Conservation (phyloP, 1,140 invertebrate genomes). For the Atta texana region DNA sequence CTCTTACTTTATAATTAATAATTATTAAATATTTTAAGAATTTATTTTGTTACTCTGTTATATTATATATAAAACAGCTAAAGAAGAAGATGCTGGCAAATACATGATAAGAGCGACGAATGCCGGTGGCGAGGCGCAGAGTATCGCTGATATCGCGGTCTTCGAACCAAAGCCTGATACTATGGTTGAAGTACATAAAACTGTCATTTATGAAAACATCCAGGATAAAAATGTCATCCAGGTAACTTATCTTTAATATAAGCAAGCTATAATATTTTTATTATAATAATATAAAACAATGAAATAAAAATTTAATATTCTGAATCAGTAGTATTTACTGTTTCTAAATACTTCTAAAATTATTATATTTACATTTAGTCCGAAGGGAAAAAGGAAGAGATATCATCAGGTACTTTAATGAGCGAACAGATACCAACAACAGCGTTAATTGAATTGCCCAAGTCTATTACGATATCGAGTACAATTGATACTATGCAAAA, state of each 20-base stretch:
- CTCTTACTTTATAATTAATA: neutral
- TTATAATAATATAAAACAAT: neutral
- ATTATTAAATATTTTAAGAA: neutral
- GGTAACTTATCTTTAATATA: constrained; percentile 73
- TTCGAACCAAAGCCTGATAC: constrained; percentile 90
- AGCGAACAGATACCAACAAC: constrained; percentile 82
- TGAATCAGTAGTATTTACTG: neutral
- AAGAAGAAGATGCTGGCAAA: constrained; percentile 89
- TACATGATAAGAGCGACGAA: constrained; percentile 92
- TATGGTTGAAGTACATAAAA: constrained; percentile 90
- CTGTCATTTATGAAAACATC: constrained; percentile 88
- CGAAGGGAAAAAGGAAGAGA: constrained; percentile 80
- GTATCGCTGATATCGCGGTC: constrained; percentile 92
- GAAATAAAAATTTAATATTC: constrained; percentile 9
- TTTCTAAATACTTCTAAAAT: constrained; percentile 58
- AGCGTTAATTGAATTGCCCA: constrained; percentile 80
- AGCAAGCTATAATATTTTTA: constrained; percentile 21
- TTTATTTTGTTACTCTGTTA: neutral
- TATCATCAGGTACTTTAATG: constrained; percentile 80
- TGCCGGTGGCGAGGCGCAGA: constrained; percentile 91
- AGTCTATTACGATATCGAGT: constrained; percentile 71
- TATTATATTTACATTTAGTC: constrained; percentile 74
- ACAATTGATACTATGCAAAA: constrained; percentile 79
- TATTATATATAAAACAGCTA: constrained; percentile 82
- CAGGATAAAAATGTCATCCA: constrained; percentile 82